Evolutionary conservation across 1,140 invertebrate species (phyloP).

Genomic region (Drosophila neocordata): DNA sequence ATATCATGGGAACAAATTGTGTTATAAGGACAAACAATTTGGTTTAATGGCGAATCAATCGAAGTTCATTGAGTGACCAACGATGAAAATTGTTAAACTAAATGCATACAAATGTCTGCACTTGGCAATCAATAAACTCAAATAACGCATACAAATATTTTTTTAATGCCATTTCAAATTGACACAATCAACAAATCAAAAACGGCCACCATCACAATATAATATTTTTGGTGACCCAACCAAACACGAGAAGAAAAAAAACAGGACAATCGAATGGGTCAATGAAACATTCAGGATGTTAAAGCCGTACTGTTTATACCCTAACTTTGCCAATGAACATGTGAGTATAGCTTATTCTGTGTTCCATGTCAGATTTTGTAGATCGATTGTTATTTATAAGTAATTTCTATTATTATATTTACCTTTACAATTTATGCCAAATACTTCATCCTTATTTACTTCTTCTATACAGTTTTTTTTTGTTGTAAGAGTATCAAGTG

Average conservation of each 20-base stretch:
- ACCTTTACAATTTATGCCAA: no score
- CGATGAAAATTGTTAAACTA: conserved; percentile 12
- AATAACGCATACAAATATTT: conserved; percentile 44
- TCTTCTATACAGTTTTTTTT: no score
- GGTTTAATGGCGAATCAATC: conserved; percentile 19
- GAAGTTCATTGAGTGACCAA: neutral
- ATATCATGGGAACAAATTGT: no score
- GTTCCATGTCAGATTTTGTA: no score
- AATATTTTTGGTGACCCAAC: conserved; percentile 24
- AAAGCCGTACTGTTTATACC: neutral
- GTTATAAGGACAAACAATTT: conserved; percentile 1
- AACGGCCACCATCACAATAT: conserved; percentile 65
- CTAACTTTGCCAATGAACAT: neutral
- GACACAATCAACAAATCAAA: conserved; percentile 77
- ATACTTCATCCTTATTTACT: no score
- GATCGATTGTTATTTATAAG: no score
- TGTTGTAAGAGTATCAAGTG: neutral
- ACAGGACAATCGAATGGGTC: conserved; percentile 14
- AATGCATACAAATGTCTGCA: conserved; percentile 29
- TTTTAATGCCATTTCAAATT: conserved; percentile 54
- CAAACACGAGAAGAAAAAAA: conserved; percentile 17
- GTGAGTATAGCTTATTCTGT: no score
- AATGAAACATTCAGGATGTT: conserved; percentile 8
- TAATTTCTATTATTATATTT: no score
- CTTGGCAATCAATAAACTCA: conserved; percentile 59